These are phyloP conservation scores for Stegostoma tigrinum DNA, from an alignment of 2,113 vertebrate genomes.

Conservation along the genomic window DNA sequence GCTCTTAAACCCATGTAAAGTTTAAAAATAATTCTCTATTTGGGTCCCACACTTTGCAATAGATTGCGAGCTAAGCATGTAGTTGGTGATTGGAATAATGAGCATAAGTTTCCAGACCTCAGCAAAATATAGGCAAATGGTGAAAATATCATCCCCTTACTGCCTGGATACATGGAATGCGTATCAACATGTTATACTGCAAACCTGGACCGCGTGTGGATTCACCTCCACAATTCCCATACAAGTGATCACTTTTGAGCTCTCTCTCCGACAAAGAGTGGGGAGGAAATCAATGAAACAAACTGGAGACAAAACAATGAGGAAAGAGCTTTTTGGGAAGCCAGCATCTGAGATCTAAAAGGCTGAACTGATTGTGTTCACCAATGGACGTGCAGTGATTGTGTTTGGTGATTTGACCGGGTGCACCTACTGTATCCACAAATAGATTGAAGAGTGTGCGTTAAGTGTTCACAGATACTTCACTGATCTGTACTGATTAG, in stretches of 20 bases:
- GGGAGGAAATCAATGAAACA: not conserved
- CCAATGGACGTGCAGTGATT: not conserved
- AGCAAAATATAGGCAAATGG: not conserved
- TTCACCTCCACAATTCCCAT: not conserved
- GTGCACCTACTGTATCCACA: not conserved
- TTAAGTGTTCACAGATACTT: no score
- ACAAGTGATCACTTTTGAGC: not conserved
- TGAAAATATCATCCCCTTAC: not conserved
- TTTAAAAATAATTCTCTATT: no score
- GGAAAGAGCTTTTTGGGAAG: not conserved
- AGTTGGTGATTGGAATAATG: not conserved
- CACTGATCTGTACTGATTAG: no score
- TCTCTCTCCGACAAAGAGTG: not conserved
- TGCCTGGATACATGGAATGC: not conserved
- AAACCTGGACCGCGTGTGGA: not conserved
- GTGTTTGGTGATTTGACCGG: not conserved
- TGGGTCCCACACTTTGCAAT: not conserved
- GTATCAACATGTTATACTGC: not conserved
- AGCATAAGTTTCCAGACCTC: not conserved
- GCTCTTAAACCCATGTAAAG: not conserved
- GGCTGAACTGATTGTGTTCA: not conserved
- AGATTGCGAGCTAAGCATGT: not conserved
- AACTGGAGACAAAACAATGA: not conserved
- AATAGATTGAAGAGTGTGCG: not conserved
- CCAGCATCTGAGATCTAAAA: not conserved